Evolutionary conservation across 1,140 invertebrate species (phyloP), one percentile per base, ranked within the genome.

Genomic region (Euwallacea fornicatus): DNA sequence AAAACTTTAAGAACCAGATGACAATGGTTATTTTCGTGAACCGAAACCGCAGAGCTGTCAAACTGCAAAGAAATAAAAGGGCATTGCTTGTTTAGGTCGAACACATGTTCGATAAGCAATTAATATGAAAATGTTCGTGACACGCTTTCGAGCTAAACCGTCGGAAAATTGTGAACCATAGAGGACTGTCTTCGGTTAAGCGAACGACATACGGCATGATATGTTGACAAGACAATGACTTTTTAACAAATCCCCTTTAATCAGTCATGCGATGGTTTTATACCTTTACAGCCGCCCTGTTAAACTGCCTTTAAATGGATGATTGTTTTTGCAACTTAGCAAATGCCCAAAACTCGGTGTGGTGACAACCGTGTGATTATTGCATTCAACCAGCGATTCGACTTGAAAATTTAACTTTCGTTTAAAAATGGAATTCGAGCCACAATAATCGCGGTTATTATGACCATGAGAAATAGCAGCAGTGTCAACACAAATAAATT

Each of bases 191-290:
- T 72, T 69, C 66, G 68, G 62, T 68, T 60, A 58, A 44, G 60
- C 42, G 47, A 63, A 46, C 76, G 69, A 79, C 78, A 78, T 76
- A 78, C 75, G 77, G 78, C 66, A 61, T 79, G 78, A 79, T 77
- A 78, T 78, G 78, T 78, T 79, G 78, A 79, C 78, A 78, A 77
- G 73, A 73, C 69, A 76, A 76, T 61, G 74, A 75, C 73, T 77
- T 74, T 75, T 69, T 73, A 73, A 73, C 69, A 70, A 74, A 76
- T 73, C 71, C 66, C 67, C 62, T 71, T 62, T 66, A 75, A 76
- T 77, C 63, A 59, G 69, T 71, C 76, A 77, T 74, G 76, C 74
- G 68, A 76, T 73, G 11, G 44, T 66, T 66, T 33, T 33, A 33
- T 33, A 33, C 21, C 1, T 33, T 33, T 33, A 33, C 21, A 33